These are phyloP conservation scores for Masticophis lateralis DNA, from an alignment of 2,797 vertebrate species.

Conservation along the genomic window DNA sequence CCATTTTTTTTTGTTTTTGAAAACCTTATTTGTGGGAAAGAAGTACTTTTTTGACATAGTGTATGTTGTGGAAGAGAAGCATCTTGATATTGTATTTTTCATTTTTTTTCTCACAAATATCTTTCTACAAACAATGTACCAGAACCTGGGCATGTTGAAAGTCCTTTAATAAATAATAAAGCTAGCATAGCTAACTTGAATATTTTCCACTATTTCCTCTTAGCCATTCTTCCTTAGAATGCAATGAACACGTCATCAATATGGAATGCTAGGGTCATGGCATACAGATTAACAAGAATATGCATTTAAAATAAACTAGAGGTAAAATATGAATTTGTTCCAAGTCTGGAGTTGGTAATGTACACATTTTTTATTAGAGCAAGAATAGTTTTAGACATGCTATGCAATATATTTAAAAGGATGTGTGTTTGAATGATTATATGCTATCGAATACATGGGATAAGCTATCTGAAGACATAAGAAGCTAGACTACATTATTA, in stretches of 20 bases:
- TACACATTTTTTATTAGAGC: not conserved
- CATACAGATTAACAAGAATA: not conserved
- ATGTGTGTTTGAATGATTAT: not conserved
- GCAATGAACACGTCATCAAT: not conserved
- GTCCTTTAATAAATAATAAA: not conserved
- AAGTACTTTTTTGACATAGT: not conserved
- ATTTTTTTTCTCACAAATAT: not conserved
- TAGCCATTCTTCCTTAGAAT: not conserved
- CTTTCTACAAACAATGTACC: not conserved
- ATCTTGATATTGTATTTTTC: not conserved
- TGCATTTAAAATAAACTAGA: not conserved
- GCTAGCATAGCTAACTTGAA: not conserved
- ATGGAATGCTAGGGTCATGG: not conserved
- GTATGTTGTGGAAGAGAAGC: not conserved
- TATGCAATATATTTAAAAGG: not conserved
- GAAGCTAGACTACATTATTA: not conserved
- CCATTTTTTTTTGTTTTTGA: not conserved
- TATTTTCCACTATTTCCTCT: not conserved
- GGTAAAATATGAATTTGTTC: not conserved
- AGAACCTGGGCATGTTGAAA: not conserved
- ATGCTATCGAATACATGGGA: not conserved
- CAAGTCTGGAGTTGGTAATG: not conserved
- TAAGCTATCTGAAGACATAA: not conserved
- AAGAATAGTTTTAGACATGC: not conserved
- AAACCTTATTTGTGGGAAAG: not conserved